Conservation (phyloP, 1,140 invertebrate genomes). For the Leptinotarsa defecta region DNA sequence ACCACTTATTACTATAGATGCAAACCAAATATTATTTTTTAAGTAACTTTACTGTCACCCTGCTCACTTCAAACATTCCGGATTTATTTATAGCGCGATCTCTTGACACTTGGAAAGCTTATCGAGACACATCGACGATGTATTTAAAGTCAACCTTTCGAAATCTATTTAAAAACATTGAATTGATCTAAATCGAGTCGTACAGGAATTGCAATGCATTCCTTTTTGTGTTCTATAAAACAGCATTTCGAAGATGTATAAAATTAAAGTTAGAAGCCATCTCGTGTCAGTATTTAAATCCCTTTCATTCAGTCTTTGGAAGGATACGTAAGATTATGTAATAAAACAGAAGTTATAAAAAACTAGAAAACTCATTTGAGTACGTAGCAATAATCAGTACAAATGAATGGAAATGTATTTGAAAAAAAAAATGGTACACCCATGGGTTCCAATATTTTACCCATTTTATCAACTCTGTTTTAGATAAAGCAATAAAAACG, state of each 20-base stretch:
- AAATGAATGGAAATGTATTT: too few relatives aligned
- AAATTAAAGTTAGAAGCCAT: neutral
- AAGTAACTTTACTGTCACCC: neutral
- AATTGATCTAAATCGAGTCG: neutral
- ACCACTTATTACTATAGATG: neutral
- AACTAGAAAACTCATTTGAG: too few relatives aligned
- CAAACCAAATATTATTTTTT: neutral
- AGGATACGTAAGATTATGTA: too few relatives aligned
- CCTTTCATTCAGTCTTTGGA: too few relatives aligned
- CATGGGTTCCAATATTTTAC: too few relatives aligned
- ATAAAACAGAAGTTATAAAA: too few relatives aligned
- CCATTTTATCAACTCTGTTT: too few relatives aligned
- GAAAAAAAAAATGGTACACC: too few relatives aligned
- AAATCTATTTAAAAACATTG: constrained; percentile 19
- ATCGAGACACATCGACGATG: constrained; percentile 17
- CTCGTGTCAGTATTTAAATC: too few relatives aligned
- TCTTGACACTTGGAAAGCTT: constrained; percentile 13
- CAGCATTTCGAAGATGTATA: neutral
- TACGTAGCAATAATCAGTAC: too few relatives aligned
- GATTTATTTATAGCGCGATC: neutral
- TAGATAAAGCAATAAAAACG: too few relatives aligned
- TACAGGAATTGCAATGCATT: constrained; percentile 4
- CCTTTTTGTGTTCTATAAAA: neutral
- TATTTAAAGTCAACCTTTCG: constrained; percentile 26
- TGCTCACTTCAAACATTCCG: constrained; percentile 7